These are phyloP conservation scores for Drosophila malerkotliana DNA, from an alignment of 1,140 invertebrate species.

Conservation along the genomic window DNA sequence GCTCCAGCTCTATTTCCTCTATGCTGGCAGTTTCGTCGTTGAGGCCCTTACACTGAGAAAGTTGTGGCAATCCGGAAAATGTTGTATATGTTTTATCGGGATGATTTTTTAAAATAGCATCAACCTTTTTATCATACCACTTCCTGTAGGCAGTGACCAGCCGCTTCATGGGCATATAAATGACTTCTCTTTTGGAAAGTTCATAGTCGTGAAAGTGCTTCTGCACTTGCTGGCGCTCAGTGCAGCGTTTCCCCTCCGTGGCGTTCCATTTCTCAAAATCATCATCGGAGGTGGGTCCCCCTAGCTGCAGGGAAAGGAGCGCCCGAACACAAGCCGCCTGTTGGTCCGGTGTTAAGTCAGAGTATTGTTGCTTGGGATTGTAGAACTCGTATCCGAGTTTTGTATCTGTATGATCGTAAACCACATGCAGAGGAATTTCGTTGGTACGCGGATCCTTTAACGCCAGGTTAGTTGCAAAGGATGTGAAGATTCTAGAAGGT, in stretches of 20 bases:
- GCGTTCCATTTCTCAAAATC: conserved; percentile 50
- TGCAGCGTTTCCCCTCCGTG: conserved; percentile 42
- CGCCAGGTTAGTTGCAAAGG: conserved; percentile 13
- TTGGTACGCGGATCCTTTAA: conserved; percentile 54
- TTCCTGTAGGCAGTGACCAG: conserved; percentile 37
- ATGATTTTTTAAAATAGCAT: conserved; percentile 4
- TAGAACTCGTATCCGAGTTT: conserved; percentile 28
- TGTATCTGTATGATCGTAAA: conserved; percentile 29
- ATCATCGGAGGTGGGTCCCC: conserved; percentile 6
- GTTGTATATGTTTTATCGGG: conserved; percentile 40
- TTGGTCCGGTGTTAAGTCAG: conserved; percentile 29
- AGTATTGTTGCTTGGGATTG: conserved; percentile 24
- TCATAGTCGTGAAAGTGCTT: conserved; percentile 48
- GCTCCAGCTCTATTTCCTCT: conserved; percentile 39
- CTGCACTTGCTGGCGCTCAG: conserved; percentile 50
- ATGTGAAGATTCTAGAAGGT: conserved; percentile 32
- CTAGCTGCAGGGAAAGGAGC: conserved; percentile 41
- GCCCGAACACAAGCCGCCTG: conserved; percentile 60
- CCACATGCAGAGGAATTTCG: neutral
- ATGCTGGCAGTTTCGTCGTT: conserved; percentile 38
- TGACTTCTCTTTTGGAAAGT: conserved; percentile 20
- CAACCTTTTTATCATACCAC: conserved; percentile 33
- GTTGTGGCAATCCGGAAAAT: conserved; percentile 51
- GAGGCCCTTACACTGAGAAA: conserved; percentile 48
- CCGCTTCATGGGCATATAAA: conserved; percentile 50